Percentiles rank a stretch among this genome's conserved stretches.
phyloP scores from a whole-genome alignment of 1,140 invertebrate genomes.

The Melipona quadrifasciata region DNA sequence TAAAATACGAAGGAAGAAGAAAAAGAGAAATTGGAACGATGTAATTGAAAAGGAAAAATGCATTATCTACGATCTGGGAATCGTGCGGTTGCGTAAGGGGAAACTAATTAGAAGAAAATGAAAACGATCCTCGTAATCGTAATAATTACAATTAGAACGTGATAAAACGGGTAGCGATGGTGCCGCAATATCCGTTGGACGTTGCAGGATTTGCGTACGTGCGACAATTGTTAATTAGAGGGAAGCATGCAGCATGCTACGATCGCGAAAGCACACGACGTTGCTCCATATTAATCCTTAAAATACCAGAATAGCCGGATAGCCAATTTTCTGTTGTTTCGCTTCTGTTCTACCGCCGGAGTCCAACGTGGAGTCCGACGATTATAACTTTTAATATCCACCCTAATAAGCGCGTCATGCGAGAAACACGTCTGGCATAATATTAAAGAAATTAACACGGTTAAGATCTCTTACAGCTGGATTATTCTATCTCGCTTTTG shows the following conservation, averaged over 20 bases:
- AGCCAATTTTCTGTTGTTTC: background rate
- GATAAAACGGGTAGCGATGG: conserved; percentile 4
- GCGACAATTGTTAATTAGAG: conserved; percentile 43
- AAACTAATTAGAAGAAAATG: conserved; percentile 27
- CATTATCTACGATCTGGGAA: background rate
- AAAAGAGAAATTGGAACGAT: background rate
- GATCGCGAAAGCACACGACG: conserved; percentile 14
- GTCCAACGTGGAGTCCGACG: no score
- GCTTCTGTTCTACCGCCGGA: no score
- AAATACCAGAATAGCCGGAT: conserved; percentile 13
- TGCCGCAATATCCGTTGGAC: background rate
- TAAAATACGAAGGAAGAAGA: background rate
- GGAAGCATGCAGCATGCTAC: conserved; percentile 27
- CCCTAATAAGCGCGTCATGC: conserved; percentile 6
- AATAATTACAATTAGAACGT: conserved; percentile 13
- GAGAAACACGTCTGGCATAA: background rate
- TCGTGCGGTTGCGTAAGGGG: background rate
- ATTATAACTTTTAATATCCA: conserved; percentile 27
- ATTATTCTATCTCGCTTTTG: background rate
- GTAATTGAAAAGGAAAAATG: background rate
- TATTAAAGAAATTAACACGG: background rate
- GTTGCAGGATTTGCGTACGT: background rate
- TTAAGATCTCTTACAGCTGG: no score
- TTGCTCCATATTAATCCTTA: conserved; percentile 23
- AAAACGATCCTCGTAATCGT: conserved; percentile 14